phyloP scores from a whole-genome alignment of 92 coral and sea anemone species.

The Epizoanthus illoricatus region DNA sequence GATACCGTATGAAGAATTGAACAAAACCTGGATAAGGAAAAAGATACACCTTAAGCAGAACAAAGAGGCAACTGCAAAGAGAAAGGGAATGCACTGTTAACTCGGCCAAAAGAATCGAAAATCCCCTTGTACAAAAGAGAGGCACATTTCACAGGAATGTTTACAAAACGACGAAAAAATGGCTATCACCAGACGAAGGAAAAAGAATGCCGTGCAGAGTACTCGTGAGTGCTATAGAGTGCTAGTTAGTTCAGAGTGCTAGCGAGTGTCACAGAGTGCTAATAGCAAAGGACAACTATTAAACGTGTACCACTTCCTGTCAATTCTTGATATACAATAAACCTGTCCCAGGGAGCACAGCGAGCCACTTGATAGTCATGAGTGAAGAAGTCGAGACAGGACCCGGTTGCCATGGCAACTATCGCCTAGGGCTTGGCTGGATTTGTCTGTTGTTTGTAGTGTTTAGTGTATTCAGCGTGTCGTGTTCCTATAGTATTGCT shows the following conservation, averaged over 20 bases:
- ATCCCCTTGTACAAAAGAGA: too few species aligned
- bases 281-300: not conserved
- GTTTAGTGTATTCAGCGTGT: conserved; percentile 53
- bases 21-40: too few species aligned
- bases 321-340: not conserved
- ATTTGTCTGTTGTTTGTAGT: conserved; percentile 65
- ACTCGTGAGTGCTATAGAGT: too few species aligned
- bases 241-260: not conserved
- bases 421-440: conserved; percentile 72
- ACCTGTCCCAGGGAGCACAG: not conserved
- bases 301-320: not conserved
- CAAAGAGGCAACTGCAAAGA: too few species aligned
- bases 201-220: too few species aligned
- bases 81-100: too few species aligned
- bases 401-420: conserved; percentile 25
- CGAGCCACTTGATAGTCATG: not conserved
- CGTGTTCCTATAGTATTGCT: conserved; percentile 69
- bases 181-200: too few species aligned
- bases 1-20: too few species aligned
- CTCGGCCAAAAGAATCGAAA: too few species aligned
- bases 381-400: conserved; percentile 2
- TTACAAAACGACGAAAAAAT: too few species aligned
- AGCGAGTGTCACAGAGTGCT: not conserved
- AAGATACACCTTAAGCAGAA: too few species aligned
- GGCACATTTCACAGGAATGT: too few species aligned